These are phyloP conservation scores for Pelobates fuscus DNA, from an alignment of 2,113 vertebrate species.

Conservation along the genomic window DNA sequence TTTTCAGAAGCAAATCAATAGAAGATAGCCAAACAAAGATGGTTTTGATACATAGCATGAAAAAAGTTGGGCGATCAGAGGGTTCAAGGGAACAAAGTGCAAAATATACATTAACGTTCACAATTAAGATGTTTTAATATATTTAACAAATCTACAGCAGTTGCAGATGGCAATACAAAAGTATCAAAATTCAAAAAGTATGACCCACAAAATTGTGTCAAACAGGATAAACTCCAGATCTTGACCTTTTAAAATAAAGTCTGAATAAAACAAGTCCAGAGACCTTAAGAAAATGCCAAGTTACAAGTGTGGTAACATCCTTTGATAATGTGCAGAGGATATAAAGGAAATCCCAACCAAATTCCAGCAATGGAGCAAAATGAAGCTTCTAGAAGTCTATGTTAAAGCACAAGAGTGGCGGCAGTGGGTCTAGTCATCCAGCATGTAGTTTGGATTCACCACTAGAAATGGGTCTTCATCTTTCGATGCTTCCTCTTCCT, in stretches of 20 bases:
- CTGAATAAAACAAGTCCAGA: conserved; percentile 1
- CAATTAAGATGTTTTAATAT: conserved; percentile 1
- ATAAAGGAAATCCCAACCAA: too few species aligned
- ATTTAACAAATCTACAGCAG: conserved; percentile 16
- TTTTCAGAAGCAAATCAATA: too few species aligned
- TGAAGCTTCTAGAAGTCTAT: conserved; percentile 1
- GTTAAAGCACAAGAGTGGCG: background rate
- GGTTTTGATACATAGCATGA: too few species aligned
- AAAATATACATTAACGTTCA: too few species aligned
- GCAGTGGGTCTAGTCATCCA: conserved; percentile 78
- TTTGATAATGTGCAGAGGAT: background rate
- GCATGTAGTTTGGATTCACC: conserved; percentile 94
- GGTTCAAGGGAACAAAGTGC: background rate
- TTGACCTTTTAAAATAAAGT: background rate
- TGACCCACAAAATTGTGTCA: too few species aligned
- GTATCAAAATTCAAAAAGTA: background rate
- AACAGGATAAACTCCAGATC: too few species aligned
- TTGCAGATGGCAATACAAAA: conserved; percentile 1
- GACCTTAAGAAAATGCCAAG: background rate
- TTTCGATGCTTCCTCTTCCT: conserved; percentile 63
- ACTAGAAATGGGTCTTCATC: conserved; percentile 85
- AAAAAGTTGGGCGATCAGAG: too few species aligned
- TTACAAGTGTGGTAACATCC: background rate
- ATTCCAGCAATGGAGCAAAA: background rate
- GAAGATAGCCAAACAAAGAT: too few species aligned